Evolutionary conservation across 2,888 invertebrate genomes (phyloP).

Genomic region (Arge pagana): DNA sequence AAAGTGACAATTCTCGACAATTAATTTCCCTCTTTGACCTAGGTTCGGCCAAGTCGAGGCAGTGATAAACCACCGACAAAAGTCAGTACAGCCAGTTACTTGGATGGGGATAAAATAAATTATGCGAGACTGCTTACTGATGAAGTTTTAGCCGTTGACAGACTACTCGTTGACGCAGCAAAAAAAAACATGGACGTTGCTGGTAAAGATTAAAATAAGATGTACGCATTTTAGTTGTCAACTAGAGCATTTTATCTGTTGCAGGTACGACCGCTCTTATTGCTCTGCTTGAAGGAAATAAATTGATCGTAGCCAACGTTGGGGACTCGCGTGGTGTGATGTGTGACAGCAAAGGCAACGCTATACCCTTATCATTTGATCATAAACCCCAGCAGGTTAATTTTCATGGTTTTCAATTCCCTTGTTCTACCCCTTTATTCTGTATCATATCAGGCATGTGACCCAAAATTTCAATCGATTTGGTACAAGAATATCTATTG

Average conservation of each 20-base stretch:
- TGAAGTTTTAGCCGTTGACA: slow-evolving; percentile 85
- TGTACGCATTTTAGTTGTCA: too few species aligned
- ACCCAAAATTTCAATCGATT: neutral
- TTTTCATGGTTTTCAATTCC: too few species aligned
- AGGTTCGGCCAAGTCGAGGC: slow-evolving; percentile 48
- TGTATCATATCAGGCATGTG: too few species aligned
- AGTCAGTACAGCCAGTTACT: slow-evolving; percentile 63
- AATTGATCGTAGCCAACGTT: slow-evolving; percentile 91
- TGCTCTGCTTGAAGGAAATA: slow-evolving; percentile 81
- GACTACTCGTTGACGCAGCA: slow-evolving; percentile 79
- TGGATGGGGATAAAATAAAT: slow-evolving; percentile 77
- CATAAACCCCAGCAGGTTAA: slow-evolving; percentile 94
- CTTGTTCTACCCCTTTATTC: slow-evolving; percentile 8
- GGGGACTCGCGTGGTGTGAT: slow-evolving; percentile 96
- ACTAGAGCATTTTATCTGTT: slow-evolving; percentile 14
- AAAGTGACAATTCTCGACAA: neutral
- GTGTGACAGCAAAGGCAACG: slow-evolving; percentile 88
- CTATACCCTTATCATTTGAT: slow-evolving; percentile 91
- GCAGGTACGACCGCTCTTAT: slow-evolving; percentile 90
- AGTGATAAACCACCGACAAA: slow-evolving; percentile 40
- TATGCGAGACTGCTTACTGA: slow-evolving; percentile 82
- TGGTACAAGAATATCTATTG: slow-evolving; percentile 10
- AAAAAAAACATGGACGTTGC: slow-evolving; percentile 72
- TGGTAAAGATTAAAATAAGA: slow-evolving; percentile 51
- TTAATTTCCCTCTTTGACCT: neutral